Base-by-base conservation (phyloP, 2,888 invertebrate species). In the Metacarcinus magister region DNA sequence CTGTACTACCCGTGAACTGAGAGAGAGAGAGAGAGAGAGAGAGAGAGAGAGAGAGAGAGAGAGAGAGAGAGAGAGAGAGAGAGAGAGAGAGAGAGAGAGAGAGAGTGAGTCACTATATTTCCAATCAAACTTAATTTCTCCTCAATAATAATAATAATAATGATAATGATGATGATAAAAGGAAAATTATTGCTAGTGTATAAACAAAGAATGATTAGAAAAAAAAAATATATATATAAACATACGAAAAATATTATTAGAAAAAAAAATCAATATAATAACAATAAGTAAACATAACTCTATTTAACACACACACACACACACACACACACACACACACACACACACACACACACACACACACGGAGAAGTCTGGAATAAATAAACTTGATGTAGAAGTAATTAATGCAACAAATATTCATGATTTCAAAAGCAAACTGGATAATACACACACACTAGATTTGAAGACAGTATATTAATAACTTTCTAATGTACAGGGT, bases 1-100 rank as follows among this genome's bases (percentile, higher is more conserved):
- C 95, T 16, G 95, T 95, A 46, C 95, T 95, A 19, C 95, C 95
- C 39, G 95, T 82, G 60, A 92, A 95, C 95, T 95, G 92, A 10
- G 44, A 82, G 43, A 39, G 82, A 89, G 54, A 90, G 43, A 67
- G 75, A 75, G 43, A 67, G 23, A 93, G 67, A 75, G 39, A 67
- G 23, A 67, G 43, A 60, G 44, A 67, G 39, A 43, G 32, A n/a
- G 16, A 48, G 10, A 39, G 13, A 39, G 39, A 89, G 44, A 39
- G 44, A 89, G 89, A 89, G 43, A 89, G 89, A 43, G 89, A 89
- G 44, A 39, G 44, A 89, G 39, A 43, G 39, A 43, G 89, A 89
- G 44, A 60, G 60, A 60, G 60, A 60, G 60, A 60, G 16, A 60
- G 8, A 60, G 5, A 13, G 23, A 67, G 13, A 67, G 23, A 23